Evolutionary conservation across 23 tunicate genomes (phyloP).

Genomic region (Clavelina lepadiformis): DNA sequence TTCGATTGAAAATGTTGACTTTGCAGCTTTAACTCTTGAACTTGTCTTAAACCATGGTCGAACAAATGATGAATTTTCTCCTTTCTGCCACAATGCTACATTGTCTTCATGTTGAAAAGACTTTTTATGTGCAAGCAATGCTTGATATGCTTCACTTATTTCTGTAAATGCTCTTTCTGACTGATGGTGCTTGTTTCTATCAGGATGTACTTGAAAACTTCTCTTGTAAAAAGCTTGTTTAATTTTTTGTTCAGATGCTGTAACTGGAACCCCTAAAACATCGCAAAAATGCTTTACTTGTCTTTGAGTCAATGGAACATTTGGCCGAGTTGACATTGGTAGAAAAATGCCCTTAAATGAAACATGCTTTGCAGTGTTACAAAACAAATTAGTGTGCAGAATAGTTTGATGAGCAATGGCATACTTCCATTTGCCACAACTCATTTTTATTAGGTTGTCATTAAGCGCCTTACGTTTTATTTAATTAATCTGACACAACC

Average conservation of each 20-base stretch:
- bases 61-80: not conserved
- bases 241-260: constrained; percentile 59
- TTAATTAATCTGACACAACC: no score
- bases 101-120: not conserved
- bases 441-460: no score
- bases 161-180: constrained; percentile 54
- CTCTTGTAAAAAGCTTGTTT: constrained; percentile 80
- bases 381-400: no score
- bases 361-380: no score
- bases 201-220: constrained; percentile 63
- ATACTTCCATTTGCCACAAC: no score
- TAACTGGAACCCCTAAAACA: constrained; percentile 61
- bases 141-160: constrained; percentile 83
- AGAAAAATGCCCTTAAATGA: no score
- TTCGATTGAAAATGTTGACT: no score
- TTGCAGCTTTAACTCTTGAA: not conserved
- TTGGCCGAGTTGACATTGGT: no score
- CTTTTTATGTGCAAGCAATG: constrained; percentile 36
- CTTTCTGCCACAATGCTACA: not conserved
- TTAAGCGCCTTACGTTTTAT: no score
- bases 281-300: constrained; percentile 62
- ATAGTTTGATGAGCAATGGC: no score
- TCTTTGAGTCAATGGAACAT: constrained; percentile 3
- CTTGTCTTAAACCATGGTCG: constrained; percentile 35
- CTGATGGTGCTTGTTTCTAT: constrained; percentile 34